Conservation (phyloP, 2,797 vertebrate genomes). For the Cercopithecus mitis region DNA sequence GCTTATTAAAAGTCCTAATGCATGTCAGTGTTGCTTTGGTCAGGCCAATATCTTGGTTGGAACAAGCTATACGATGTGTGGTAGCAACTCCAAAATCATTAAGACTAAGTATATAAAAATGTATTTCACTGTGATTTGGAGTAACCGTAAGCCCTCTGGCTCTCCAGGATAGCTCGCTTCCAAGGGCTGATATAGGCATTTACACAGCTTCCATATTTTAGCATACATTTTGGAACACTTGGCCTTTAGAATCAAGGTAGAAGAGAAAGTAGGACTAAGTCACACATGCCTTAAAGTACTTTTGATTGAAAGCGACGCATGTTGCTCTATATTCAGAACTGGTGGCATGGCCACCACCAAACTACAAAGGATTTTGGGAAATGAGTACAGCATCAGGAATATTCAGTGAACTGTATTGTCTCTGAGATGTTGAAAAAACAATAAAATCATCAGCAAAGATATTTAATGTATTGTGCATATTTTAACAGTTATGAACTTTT, state of each 20-base stretch:
- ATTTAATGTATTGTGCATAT: not conserved
- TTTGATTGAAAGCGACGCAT: not conserved
- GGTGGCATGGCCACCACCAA: not conserved
- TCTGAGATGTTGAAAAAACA: not conserved
- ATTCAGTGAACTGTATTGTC: not conserved
- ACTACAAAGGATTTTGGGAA: not conserved
- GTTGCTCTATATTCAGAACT: not conserved
- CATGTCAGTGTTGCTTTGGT: not conserved
- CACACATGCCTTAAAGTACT: not conserved
- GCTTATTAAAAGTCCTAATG: not conserved
- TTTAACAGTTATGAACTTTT: not conserved
- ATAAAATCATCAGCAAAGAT: not conserved
- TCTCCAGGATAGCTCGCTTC: not conserved
- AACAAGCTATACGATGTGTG: not conserved
- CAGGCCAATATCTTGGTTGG: not conserved
- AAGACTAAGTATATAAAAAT: not conserved
- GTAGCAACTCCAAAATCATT: not conserved
- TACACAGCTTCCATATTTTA: not conserved
- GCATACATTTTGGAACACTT: not conserved
- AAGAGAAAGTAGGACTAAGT: not conserved
- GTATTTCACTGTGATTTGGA: not conserved
- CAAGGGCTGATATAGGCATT: not conserved
- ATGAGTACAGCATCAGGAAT: not conserved
- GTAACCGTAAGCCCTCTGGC: rapidly evolving
- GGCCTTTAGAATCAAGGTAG: not conserved